Evolutionary conservation across 2,797 vertebrate species (phyloP), one percentile per base, ranked within the genome.

Genomic region (Gobionotothen gibberifrons): DNA sequence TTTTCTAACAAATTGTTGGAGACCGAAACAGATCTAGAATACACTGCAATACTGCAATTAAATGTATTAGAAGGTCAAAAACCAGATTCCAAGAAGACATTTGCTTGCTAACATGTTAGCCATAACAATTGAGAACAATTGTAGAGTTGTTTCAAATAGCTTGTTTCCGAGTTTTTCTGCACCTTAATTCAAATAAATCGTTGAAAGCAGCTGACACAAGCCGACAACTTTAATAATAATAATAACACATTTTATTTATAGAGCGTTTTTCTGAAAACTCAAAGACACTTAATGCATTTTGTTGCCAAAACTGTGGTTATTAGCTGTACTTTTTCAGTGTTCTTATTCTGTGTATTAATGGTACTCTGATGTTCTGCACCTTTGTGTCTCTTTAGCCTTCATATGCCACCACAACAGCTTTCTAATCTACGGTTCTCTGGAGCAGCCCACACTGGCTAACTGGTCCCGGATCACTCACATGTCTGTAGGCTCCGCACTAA

Each of bases 361-460:
- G 0, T 52, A 11, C 54, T 71, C 32, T 46, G 17, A 55, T 59
- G 3, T 54, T 71, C 15, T 78, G 32, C 44, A 1, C n/a, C 17
- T 52, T 5, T 73, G 17, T 82, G 39, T 77, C 29, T 66, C 57
- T 66, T 58, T 86, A 99, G 98, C 97, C 40, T 99, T 99, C 70
- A 96, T 99, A 82, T 99, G 97, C 88, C 96, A 98, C 73, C 98
- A 99, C 92, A 99, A 99, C 93, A 98, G 96, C 91, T 99, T 99
- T 81, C 93, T 99, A 79, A 96, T 99, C 85, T 98, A 97, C 26
- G 94, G 94, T 16, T 98, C 97, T 22, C 92, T 99, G 85, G 87
- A 95, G 90, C 94, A 96, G 77, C 96, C 96, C 69, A 96, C 95
- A 0, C 84, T 98, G 17, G 86, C 90, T 47, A 95, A 90, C 73